Evolutionary conservation across 2,888 invertebrate genomes (phyloP), one percentile per base, ranked within the genome.

Genomic region (Synergus japonicus): DNA sequence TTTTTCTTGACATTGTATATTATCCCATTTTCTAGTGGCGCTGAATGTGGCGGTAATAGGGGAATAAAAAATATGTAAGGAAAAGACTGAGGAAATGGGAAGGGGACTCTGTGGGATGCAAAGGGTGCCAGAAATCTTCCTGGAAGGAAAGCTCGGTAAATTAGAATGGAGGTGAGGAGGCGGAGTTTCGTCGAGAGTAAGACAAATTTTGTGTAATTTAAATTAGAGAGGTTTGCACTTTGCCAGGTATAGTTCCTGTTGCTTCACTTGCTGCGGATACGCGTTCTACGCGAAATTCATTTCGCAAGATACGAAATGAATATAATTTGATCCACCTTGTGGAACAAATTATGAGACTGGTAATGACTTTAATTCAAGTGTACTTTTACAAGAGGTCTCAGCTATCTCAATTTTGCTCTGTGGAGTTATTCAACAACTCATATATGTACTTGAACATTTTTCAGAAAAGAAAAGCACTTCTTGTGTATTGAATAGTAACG

Each of bases 121-220:
- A 46, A 77, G 66, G 66, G 49, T 64, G 46, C 77, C 69, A 69
- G 69, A 69, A 69, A 69, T 46, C 69, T 49, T 69, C 69, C 49
- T 49, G 8, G 15, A 69, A 49, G 49, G 69, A 29, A 83, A 80
- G 76, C 67, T 76, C 69, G 78, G 80, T 49, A 84, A 85, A 84
- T 85, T 84, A 83, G 85, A 83, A 84, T 84, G 79, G 81, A 80
- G 79, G 65, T 79, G 80, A 78, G 79, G 81, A 81, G 78, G 82
- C 81, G 81, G 80, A 85, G 82, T 82, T 83, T 83, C 81, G 82
- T 79, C 79, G 83, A 84, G 86, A 87, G 87, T 86, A 87, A 87
- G 87, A 87, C 86, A 87, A 87, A 88, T 88, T 87, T 87, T 85
- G 85, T 83, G 86, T 87, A 86, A 88, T 87, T 87, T 86, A 86